Conservation (phyloP, 2,113 vertebrate species). For the Nyctibius bracteatus region DNA sequence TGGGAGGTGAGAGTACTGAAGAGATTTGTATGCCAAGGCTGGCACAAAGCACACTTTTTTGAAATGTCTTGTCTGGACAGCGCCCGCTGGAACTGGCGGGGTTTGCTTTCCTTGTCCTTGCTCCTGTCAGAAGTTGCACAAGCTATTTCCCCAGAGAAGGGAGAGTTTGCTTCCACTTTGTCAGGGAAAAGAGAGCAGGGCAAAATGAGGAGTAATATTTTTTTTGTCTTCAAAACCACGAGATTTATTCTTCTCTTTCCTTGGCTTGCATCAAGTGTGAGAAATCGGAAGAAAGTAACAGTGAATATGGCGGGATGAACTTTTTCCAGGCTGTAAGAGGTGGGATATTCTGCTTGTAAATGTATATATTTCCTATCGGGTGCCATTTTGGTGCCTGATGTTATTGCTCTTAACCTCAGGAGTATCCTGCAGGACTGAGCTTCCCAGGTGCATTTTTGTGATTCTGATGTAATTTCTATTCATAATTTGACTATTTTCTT, state of each 20-base stretch:
- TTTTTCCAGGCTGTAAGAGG: not conserved
- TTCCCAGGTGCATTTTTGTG: not conserved
- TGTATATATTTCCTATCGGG: not conserved
- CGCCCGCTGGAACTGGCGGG: rapidly evolving
- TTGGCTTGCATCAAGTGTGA: not conserved
- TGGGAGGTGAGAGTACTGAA: not conserved
- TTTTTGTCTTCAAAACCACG: not conserved
- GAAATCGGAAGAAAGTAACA: not conserved
- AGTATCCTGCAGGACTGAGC: not conserved
- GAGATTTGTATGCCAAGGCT: not conserved
- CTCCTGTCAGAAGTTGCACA: not conserved
- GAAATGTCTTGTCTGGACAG: not conserved
- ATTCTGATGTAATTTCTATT: not conserved
- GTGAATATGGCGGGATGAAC: not conserved
- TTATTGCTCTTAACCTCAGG: not conserved
- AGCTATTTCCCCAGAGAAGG: not conserved
- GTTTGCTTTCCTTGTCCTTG: not conserved
- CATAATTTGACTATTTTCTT: not conserved
- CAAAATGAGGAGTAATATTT: not conserved
- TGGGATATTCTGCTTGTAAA: not conserved
- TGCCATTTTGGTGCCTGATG: not conserved
- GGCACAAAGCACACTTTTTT: not conserved
- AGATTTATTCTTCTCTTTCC: not conserved
- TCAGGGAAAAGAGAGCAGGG: not conserved
- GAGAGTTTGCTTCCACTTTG: not conserved